These are phyloP conservation scores for Toxotes lorentzi DNA, from an alignment of 2,797 vertebrate species.

Conservation along the genomic window DNA sequence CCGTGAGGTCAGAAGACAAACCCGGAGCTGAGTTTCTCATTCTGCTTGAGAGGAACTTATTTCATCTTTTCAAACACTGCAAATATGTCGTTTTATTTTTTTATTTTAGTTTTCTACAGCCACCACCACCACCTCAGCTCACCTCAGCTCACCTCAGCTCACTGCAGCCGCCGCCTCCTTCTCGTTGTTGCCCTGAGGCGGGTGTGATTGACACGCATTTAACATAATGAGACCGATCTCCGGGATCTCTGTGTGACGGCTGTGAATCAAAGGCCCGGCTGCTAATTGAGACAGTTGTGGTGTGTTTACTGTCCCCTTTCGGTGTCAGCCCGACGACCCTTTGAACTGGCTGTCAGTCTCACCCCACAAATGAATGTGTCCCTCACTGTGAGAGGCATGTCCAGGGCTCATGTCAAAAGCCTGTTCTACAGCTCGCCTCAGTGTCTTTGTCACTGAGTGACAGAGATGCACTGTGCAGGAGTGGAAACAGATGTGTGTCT, in stretches of 20 bases:
- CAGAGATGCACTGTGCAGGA: constrained; percentile 46
- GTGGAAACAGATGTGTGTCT: constrained; percentile 59
- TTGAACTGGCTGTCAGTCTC: constrained; percentile 82
- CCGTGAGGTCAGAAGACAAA: constrained; percentile 36
- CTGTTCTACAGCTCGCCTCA: constrained; percentile 79
- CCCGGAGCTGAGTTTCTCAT: background rate
- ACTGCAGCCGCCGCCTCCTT: background rate
- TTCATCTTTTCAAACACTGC: background rate
- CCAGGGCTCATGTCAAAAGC: constrained; percentile 76
- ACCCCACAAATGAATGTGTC: constrained; percentile 78
- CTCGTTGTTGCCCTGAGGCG: constrained; percentile 11
- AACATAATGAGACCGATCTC: constrained; percentile 76
- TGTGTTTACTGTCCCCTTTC: constrained; percentile 77
- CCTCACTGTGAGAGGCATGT: constrained; percentile 69
- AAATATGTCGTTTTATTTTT: background rate
- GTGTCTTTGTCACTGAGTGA: constrained; percentile 73
- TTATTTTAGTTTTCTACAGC: background rate
- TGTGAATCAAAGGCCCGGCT: constrained; percentile 59
- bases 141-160: background rate
- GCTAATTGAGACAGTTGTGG: constrained; percentile 82
- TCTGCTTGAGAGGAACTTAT: constrained; percentile 28
- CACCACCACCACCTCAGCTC: background rate
- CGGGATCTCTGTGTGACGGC: constrained; percentile 55
- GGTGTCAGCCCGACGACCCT: constrained; percentile 81
- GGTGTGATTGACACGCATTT: constrained; percentile 76